A percentile compares a stretch with the other conserved stretches of the same genome.
Evolutionary conservation across 2,113 vertebrate species (phyloP).

Genomic region (Herpetotheres cachinnans): DNA sequence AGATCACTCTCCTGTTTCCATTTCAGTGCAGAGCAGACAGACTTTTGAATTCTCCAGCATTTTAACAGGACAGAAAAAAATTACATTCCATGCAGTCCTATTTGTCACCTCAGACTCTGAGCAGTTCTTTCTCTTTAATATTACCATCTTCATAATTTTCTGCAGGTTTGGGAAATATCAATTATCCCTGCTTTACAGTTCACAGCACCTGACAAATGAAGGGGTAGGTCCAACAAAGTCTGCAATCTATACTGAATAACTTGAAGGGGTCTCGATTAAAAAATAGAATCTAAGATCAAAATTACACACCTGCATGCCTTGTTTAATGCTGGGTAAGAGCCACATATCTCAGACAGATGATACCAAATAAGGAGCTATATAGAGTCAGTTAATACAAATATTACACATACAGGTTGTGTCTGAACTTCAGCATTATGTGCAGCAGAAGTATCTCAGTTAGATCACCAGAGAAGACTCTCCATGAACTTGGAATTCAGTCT

Average conservation of each 20-base stretch:
- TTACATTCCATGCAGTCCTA: not conserved
- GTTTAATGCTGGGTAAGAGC: not conserved
- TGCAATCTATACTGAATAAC: not conserved
- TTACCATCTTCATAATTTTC: not conserved
- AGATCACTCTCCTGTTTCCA: not conserved
- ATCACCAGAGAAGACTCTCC: not conserved
- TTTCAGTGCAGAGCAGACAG: not conserved
- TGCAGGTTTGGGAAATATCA: not conserved
- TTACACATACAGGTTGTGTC: not conserved
- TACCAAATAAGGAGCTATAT: not conserved
- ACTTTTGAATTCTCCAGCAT: not conserved
- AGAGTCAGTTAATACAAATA: not conserved
- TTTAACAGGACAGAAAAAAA: not conserved
- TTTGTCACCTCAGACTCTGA: not conserved
- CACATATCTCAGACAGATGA: not conserved
- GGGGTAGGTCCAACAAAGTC: not conserved
- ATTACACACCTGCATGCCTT: not conserved
- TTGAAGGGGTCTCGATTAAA: not conserved
- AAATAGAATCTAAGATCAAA: not conserved
- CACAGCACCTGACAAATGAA: not conserved
- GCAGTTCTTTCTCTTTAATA: not conserved
- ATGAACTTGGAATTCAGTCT: not conserved
- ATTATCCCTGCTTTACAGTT: not conserved
- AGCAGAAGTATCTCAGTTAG: not conserved
- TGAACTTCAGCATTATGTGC: not conserved